Evolutionary conservation across 1,140 invertebrate species (phyloP), one percentile per base, ranked within the genome.

Genomic region (Periplaneta americana): DNA sequence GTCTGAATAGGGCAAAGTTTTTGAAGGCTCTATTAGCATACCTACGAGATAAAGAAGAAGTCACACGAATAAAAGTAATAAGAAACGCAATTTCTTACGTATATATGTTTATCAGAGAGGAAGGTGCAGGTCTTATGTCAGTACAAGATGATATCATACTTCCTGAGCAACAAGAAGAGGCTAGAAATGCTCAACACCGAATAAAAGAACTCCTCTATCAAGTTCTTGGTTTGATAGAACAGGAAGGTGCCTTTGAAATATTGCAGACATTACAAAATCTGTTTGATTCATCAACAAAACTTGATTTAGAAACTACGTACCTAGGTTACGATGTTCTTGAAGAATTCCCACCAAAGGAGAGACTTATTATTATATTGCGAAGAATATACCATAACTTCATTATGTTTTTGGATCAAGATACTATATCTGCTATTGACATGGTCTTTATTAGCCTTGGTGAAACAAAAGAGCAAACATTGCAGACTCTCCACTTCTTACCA

Each of bases 121-220:
- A 77, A n/a, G 75, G 34, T 33, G 22, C 18, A 17, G 75, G 75
- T 18, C 33, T 34, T 10, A n/a, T 77, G n/a, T 33, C 35, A 34
- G 35, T 77, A 34, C 35, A 33, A n/a, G 75, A 77, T 10, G 75
- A 77, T 22, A 77, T 77, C 35, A 36, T 77, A 77, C n/a, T 3
- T 15, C 75, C 75, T 17, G 22, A 35, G 2, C 13, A 77, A 15
- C 15, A 34, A 11, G 33, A 34, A 2, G 75, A 77, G 35, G 75
- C 33, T 13, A 77, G 35, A 34, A 77, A 34, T n/a, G 75, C 33
- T 18, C 75, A 77, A 77, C 34, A 77, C n/a, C 32, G 18, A 1
- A 35, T 77, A 35, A 77, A 77, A 34, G 75, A 77, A 77, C 34
- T 77, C 10, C 33, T 77, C 33, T 77, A 77, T 77, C 75, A 77